Base-by-base conservation (phyloP, 1,140 invertebrate genomes). In the Temnothorax curvispinosus region DNA sequence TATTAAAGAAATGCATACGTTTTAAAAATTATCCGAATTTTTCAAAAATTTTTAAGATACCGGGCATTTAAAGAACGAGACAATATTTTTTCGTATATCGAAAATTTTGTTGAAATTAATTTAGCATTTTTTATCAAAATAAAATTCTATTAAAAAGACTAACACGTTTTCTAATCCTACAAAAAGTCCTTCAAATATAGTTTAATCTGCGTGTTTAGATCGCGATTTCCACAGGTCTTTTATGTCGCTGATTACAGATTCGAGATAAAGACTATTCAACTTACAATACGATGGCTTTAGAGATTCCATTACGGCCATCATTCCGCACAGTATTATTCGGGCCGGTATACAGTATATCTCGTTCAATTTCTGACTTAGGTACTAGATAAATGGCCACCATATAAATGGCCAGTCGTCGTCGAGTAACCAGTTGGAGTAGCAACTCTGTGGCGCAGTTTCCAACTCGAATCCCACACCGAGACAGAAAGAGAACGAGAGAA, bases 361-460 rank as follows among this genome's bases (percentile, higher is more conserved):
- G 58, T 64, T 77, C 75, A 77, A 64, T 77, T 78, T 27, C 65
- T 78, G 76, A 65, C 44, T 78, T 78, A 78, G 76, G 27, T 65
- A 47, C 60, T 56, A 78, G 58, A 78, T 65, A 78, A 78, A 78
- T 78, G 75, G 56, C 56, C 41, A 32, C 56, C 21, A 62, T 76
- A 76, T 76, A 76, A 76, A 76, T 60, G 75, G 41, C 75, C 54
- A 62, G 50, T 41, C 72, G 58, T 62, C n/a, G 38, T n/a, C 75
- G 58, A 77, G 56, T 32, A 47, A 65, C 44, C 72, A 78, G 76
- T 65, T 50, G 44, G 60, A 78, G 41, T 50, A 50, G 27, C 44
- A 65, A 78, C 76, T 78, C 76, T 9, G 41, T 38, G 27, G 41
- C 18, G 58, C 15, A 77, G 60, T 65, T 78, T 78, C 76, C 44